These are phyloP conservation scores for Balearica regulorum DNA, from an alignment of 2,797 vertebrate genomes.

Conservation along the genomic window DNA sequence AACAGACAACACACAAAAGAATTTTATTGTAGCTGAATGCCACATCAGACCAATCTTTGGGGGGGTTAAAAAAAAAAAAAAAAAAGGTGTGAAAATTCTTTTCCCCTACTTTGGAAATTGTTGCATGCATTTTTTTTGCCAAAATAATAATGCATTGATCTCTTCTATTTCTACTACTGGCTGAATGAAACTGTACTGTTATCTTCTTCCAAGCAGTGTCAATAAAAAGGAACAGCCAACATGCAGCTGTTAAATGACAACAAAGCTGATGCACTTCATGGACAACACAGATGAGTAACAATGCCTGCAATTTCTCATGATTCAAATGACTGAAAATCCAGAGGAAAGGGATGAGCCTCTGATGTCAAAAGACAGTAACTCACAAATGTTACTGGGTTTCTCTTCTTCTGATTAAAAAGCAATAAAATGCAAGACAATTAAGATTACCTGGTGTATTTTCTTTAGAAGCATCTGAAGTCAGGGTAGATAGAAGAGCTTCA, in stretches of 20 bases:
- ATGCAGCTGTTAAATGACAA: not conserved
- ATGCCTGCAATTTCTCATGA: not conserved
- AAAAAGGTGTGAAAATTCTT: not conserved
- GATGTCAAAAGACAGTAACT: not conserved
- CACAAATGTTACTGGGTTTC: not conserved
- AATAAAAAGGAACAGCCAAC: not conserved
- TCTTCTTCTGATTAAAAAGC: not conserved
- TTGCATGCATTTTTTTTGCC: not conserved
- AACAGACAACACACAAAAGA: not conserved
- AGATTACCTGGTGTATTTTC: slow-evolving; percentile 90
- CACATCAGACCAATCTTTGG: not conserved
- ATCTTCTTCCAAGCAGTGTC: not conserved
- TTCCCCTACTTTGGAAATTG: not conserved
- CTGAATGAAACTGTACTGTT: not conserved
- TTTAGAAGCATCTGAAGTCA: slow-evolving; percentile 96
- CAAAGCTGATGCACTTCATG: not conserved
- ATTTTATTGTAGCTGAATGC: not conserved
- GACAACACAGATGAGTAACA: not conserved
- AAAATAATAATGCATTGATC: not conserved
- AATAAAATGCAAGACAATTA: not conserved
- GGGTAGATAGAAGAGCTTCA: slow-evolving; percentile 95
- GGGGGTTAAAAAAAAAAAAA: too few relatives aligned
- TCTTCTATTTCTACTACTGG: not conserved
- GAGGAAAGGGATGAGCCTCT: not conserved
- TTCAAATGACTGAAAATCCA: not conserved